phyloP scores from a whole-genome alignment of 2,113 vertebrate species.

The Casuarius casuarius region DNA sequence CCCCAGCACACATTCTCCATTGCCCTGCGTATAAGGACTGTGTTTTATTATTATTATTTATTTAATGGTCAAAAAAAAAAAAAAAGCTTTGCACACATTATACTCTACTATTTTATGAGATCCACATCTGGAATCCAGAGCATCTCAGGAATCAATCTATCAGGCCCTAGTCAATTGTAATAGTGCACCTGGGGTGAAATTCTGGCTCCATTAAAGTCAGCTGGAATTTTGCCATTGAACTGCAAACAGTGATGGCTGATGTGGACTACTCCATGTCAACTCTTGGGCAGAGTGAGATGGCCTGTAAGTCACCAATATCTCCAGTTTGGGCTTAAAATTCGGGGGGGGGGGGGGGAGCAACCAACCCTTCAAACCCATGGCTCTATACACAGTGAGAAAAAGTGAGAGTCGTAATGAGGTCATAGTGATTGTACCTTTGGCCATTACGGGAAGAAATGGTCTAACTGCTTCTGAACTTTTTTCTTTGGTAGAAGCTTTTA shows the following conservation, averaged over 20 bases:
- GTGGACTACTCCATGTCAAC: constrained; percentile 37
- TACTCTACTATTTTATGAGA: constrained; percentile 49
- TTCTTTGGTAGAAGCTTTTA: constrained; percentile 34
- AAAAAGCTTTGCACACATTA: neutral
- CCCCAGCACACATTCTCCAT: neutral
- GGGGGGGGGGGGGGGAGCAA: neutral
- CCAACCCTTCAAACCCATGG: neutral
- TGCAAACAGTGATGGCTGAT: constrained; percentile 65
- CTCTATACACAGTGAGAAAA: constrained; percentile 7
- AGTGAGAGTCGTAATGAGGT: constrained; percentile 42
- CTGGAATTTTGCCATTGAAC: constrained; percentile 59
- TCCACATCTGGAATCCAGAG: constrained; percentile 73
- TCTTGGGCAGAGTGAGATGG: neutral
- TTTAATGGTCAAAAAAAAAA: neutral
- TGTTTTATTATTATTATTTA: constrained; percentile 49
- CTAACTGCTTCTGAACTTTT: constrained; percentile 22
- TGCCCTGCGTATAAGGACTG: neutral
- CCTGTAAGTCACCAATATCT: neutral
- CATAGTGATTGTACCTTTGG: neutral
- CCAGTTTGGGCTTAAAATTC: constrained; percentile 26
- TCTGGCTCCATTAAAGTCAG: constrained; percentile 61
- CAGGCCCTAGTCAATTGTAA: constrained; percentile 68
- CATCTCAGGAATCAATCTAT: constrained; percentile 73
- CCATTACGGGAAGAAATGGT: constrained; percentile 31
- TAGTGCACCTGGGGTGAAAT: constrained; percentile 69